These are phyloP conservation scores for Lymantria dispar DNA, from an alignment of 2,888 invertebrate genomes.

Conservation along the genomic window DNA sequence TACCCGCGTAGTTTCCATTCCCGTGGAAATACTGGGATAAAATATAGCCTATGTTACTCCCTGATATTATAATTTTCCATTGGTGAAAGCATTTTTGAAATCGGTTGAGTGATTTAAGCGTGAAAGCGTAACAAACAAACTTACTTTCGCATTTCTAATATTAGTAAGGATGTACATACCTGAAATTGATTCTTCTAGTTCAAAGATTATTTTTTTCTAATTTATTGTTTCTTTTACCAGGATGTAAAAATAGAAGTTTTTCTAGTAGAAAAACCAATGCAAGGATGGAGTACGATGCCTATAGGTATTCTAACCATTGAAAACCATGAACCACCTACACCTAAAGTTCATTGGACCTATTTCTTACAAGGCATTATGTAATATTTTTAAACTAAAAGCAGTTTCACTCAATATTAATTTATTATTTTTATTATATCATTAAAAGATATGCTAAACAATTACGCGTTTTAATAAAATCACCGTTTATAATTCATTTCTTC, in stretches of 20 bases:
- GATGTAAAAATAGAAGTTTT: slow-evolving; percentile 56
- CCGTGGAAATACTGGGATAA: too few relatives aligned
- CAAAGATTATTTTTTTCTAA: neutral
- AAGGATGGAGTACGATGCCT: slow-evolving; percentile 42
- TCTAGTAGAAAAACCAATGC: slow-evolving; percentile 41
- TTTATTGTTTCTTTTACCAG: slow-evolving; percentile 32
- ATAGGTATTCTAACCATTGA: slow-evolving; percentile 66
- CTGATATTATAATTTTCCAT: too few relatives aligned
- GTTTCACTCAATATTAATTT: slow-evolving; percentile 12
- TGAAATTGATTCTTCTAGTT: too few relatives aligned
- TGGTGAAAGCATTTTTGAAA: too few relatives aligned
- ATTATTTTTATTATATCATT: neutral
- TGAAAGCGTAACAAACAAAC: too few relatives aligned
- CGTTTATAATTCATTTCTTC: too few relatives aligned
- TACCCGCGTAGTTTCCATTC: too few relatives aligned
- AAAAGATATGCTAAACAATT: neutral
- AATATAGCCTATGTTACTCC: too few relatives aligned
- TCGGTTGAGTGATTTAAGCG: too few relatives aligned
- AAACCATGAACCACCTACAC: slow-evolving; percentile 53
- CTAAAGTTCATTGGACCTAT: slow-evolving; percentile 66
- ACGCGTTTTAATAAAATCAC: neutral
- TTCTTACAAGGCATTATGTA: slow-evolving; percentile 61
- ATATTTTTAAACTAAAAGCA: slow-evolving; percentile 18
- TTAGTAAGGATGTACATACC: too few relatives aligned
- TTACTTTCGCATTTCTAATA: too few relatives aligned